Evolutionary conservation across 2,797 vertebrate species (phyloP).

Genomic region (Pseudochirops cupreus): DNA sequence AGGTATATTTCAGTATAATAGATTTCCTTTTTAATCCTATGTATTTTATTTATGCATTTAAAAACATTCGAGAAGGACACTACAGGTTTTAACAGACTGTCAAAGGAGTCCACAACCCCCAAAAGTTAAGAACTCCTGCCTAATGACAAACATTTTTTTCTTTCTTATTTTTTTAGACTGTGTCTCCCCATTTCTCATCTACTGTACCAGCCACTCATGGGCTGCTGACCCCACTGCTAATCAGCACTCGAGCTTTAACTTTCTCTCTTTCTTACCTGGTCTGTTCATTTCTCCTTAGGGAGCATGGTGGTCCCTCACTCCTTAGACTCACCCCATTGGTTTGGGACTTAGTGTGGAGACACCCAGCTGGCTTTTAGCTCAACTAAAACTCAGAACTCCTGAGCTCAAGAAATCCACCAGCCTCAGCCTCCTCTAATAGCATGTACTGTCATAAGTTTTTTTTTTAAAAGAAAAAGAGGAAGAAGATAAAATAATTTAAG

Average conservation of each 20-base stretch:
- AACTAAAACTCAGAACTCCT: not conserved
- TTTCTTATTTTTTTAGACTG: not conserved
- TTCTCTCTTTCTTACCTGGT: not conserved
- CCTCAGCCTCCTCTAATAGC: not conserved
- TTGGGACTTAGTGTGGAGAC: not conserved
- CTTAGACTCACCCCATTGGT: not conserved
- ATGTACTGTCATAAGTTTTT: not conserved
- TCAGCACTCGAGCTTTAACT: not conserved
- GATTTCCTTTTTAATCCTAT: not conserved
- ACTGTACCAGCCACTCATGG: not conserved
- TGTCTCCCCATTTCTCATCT: not conserved
- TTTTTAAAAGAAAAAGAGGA: not conserved
- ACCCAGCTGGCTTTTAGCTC: not conserved
- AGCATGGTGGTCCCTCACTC: not conserved
- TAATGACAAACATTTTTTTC: not conserved
- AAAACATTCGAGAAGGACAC: not conserved
- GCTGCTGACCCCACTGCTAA: not conserved
- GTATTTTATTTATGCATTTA: not conserved
- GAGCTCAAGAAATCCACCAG: not conserved
- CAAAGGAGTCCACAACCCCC: not conserved
- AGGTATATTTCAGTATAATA: not conserved
- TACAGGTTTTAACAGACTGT: not conserved
- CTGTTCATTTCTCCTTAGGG: not conserved
- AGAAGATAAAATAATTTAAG: not conserved
- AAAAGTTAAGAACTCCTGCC: not conserved